Evolutionary conservation across 2,797 vertebrate genomes (phyloP).

Genomic region (Macropus fuliginosus): DNA sequence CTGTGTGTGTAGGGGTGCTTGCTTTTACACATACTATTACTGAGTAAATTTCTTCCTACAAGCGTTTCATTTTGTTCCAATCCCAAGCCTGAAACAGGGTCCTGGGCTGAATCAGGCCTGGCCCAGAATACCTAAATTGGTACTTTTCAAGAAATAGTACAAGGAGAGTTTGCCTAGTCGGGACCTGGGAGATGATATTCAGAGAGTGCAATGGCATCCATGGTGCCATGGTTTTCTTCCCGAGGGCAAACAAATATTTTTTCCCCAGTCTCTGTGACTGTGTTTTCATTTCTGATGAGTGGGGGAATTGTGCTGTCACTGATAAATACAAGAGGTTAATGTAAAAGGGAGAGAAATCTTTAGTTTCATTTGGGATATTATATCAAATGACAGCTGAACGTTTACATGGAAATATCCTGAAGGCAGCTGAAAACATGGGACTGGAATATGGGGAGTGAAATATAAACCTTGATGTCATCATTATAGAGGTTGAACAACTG

Average conservation of each 20-base stretch:
- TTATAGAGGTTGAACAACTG: too few relatives aligned
- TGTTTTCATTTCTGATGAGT: neutral
- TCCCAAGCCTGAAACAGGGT: neutral
- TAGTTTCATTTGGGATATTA: neutral
- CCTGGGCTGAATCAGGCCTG: neutral
- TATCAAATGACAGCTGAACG: neutral
- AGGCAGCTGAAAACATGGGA: neutral
- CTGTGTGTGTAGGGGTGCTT: too few relatives aligned
- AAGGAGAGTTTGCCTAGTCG: neutral
- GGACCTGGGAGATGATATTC: neutral
- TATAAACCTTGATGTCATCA: neutral
- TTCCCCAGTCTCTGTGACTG: neutral
- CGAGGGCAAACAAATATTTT: neutral
- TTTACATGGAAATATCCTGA: neutral
- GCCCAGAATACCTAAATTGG: neutral
- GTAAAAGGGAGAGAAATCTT: neutral
- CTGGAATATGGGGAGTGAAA: neutral
- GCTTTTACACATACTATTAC: neutral
- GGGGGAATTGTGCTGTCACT: neutral
- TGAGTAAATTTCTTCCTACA: neutral
- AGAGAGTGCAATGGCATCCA: neutral
- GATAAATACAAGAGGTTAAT: neutral
- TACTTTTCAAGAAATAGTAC: neutral
- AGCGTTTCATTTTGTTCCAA: neutral
- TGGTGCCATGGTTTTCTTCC: neutral